Base-by-base conservation (phyloP, 1,140 invertebrate species). In the Aphidius ervi region DNA sequence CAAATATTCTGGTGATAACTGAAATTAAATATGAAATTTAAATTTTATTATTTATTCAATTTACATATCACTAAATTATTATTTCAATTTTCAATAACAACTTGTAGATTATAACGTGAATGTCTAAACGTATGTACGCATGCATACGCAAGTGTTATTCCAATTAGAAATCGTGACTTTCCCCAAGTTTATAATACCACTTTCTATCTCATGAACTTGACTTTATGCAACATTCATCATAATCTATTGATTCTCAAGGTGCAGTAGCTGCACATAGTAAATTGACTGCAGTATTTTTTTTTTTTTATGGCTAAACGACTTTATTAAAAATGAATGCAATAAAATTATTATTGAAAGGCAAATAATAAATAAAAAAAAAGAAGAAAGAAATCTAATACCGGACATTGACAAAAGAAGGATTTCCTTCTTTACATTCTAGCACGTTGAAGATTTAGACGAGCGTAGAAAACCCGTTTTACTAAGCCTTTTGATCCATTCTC, bases 1-100 rank as follows among this genome's bases (percentile, higher is more conserved):
- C 46, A 79, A 54, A 52, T 79, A 80, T 56, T 80, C 77, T 8
- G 75, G 73, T 55, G 75, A 59, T 37, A 80, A 65, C 78, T 80
- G 68, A 50, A 78, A 77, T 53, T 50, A 1, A 31, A 16, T 16
- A 16, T 16, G 16, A 16, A 16, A 16, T 16, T 16, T 16, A 16
- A 16, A 16, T 16, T 31, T 31, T 31, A 31, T 31, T 31, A 31
- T 31, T 31, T 31, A 31, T 3, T 31, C 23, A 31, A 31, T 31
- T 48, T 10, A 45, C 43, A 10, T 45, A 45, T 16, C 16, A 16
- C 16, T 16, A 16, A 16, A 16, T 16, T 16, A 16, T 16, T 16
- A 16, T 16, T 16, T 16, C 16, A 16, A 16, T 10, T 9, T 9
- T 45, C 43, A 10, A 7, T 45, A 7, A 45, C 10, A 45, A 9